Conservation (phyloP, 1,140 invertebrate genomes). For the Drosophila carrolli region DNA sequence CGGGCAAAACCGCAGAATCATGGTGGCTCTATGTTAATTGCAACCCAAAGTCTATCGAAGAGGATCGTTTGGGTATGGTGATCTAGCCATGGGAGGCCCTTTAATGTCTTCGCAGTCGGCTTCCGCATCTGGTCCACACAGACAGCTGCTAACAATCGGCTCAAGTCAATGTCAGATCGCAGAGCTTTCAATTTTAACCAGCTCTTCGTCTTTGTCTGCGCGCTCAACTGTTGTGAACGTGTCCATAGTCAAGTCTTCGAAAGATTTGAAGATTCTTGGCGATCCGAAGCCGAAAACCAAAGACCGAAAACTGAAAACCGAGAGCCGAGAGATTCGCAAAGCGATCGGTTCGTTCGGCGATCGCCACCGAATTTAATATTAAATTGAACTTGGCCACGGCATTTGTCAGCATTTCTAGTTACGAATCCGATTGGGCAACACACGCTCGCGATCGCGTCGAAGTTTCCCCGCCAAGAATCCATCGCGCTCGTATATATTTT, state of each 20-base stretch:
- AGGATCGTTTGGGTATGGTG: background rate
- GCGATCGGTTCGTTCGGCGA: conserved; percentile 38
- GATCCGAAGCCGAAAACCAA: conserved; percentile 2
- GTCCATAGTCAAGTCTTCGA: conserved; percentile 54
- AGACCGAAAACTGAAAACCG: background rate
- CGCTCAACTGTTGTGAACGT: conserved; percentile 54
- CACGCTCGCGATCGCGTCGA: conserved; percentile 49
- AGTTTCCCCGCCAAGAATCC: conserved; percentile 7
- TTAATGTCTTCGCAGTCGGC: conserved; percentile 1
- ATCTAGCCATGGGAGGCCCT: conserved; percentile 12
- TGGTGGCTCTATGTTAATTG: background rate
- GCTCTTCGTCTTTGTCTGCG: conserved; percentile 6
- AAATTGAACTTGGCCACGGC: conserved; percentile 78
- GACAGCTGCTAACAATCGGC: conserved; percentile 4
- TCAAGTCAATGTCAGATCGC: conserved; percentile 24
- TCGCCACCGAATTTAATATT: conserved; percentile 76
- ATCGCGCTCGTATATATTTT: background rate
- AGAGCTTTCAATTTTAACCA: conserved; percentile 37
- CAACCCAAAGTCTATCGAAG: background rate
- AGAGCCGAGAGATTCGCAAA: conserved; percentile 5
- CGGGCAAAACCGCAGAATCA: background rate
- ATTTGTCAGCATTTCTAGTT: conserved; percentile 76
- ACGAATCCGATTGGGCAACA: conserved; percentile 73
- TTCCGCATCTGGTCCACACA: conserved; percentile 4
- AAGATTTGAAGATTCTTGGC: conserved; percentile 67